Evolutionary conservation across 2,797 vertebrate genomes (phyloP), one percentile per base, ranked within the genome.

Genomic region (Crocidura indochinensis): DNA sequence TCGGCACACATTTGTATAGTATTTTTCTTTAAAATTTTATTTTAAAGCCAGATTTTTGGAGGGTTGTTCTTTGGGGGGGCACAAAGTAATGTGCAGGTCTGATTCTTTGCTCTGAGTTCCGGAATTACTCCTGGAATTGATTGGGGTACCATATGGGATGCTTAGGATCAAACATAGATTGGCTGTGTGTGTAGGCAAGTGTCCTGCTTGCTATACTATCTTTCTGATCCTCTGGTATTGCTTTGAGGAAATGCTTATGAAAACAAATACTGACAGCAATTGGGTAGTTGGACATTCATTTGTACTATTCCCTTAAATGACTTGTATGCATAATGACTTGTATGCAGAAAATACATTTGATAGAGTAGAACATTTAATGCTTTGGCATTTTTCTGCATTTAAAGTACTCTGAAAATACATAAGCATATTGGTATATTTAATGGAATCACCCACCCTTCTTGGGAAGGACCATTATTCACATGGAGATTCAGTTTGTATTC

Each of bases 1-100:
- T n/a, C n/a, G n/a, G n/a, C n/a, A n/a, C n/a, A 49, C n/a, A 72
- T 72, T 87, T 72, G n/a, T 14, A 19, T 71, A 2, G 20, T 75
- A 27, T 92, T 89, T 88, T 19, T 74, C 84, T 68, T 83, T 72
- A 68, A 20, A 80, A 83, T 87, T 93, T 76, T 60, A 6, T 60
- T 60, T 60, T 60, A 53, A 53, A 53, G 38, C 38, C 51, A 53
- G 15, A 53, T 60, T 60, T 56, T 60, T 60, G 4, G 51, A 17
- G 51, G 51, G 51, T 53, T 53, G 51, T 19, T 56, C 20, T 19
- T 60, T 53, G 11, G 51, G 15, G 51, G 51, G 51, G 51, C 15
- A 60, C 56, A 4, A 75, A 75, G 24, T 24, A 15, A 62, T 38
- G 56, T 17, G 7, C 15, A 19, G 15, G 56, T 4, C 17, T 17